Conservation (phyloP, 2,797 vertebrate genomes). For the Pangasius sanitwongsei region DNA sequence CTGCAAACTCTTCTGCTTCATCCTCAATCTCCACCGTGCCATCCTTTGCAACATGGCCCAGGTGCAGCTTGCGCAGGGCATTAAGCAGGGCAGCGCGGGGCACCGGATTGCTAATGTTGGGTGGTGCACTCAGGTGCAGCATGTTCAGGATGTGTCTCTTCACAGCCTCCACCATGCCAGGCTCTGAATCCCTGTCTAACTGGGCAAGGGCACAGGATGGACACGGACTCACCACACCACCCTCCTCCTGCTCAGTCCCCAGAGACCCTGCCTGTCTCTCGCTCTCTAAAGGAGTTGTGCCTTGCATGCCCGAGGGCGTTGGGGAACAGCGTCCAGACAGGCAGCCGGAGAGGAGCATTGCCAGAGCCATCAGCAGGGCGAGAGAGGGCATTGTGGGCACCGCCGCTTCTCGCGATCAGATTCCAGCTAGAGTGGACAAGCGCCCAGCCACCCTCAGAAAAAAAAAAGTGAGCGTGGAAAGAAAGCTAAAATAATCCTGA, state of each 20-base stretch:
- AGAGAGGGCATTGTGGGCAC: slow-evolving; percentile 80
- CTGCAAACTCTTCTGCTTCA: slow-evolving; percentile 69
- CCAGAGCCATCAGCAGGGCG: slow-evolving; percentile 69
- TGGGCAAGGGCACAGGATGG: slow-evolving; percentile 85
- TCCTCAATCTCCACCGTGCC: slow-evolving; percentile 91
- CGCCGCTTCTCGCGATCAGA: slow-evolving; percentile 28
- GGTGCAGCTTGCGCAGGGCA: slow-evolving; percentile 90
- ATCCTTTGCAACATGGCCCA: slow-evolving; percentile 87
- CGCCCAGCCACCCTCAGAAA: slow-evolving; percentile 27
- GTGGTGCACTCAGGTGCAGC: slow-evolving; percentile 91
- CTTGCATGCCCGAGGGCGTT: slow-evolving; percentile 67
- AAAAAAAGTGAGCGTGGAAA: slow-evolving; percentile 30
- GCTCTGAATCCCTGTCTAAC: slow-evolving; percentile 81
- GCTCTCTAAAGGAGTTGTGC: neutral
- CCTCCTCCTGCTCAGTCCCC: slow-evolving; percentile 19
- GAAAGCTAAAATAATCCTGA: slow-evolving; percentile 59
- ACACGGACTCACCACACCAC: slow-evolving; percentile 76
- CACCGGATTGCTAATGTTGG: slow-evolving; percentile 90
- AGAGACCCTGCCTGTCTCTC: slow-evolving; percentile 20
- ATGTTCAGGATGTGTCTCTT: slow-evolving; percentile 95
- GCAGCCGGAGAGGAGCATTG: slow-evolving; percentile 74
- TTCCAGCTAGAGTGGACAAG: slow-evolving; percentile 47
- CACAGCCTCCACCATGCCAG: slow-evolving; percentile 93
- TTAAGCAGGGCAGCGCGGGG: slow-evolving; percentile 91
- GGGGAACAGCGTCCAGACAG: slow-evolving; percentile 78